Base-by-base conservation (phyloP, 2,113 vertebrate genomes). In the Bostrychus sinensis region DNA sequence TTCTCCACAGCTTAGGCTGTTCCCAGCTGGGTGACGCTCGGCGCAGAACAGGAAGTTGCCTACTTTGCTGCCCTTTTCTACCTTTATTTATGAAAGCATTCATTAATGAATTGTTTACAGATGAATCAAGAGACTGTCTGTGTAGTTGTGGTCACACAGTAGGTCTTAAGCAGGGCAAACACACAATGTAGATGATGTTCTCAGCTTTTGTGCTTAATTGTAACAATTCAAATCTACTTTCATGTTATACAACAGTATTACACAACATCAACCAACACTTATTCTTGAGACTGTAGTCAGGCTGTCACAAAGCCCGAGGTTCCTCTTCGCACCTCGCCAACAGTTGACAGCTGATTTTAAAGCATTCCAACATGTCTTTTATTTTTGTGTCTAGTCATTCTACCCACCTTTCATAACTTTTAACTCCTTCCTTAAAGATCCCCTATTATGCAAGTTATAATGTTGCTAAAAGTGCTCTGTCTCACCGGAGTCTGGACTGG, bases 41-140 rank as follows among this genome's bases (percentile, higher is more conserved):
- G 43, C 14, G 28, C 55, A 42, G 72, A 75, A 63, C 6, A 0
- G 34, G 63, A 43, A 38, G 19, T 59, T 58, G 41, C 37, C 14
- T n/a, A n/a, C n/a, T n/a, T n/a, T n/a, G n/a, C n/a, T n/a, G n/a
- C 26, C 62, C 62, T 72, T 23, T 11, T 17, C 48, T 62, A 57
- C 56, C 60, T 77, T 79, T n/a, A n/a, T n/a, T n/a, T n/a, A n/a
- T n/a, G n/a, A 56, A 61, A 60, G 37, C 48, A 62, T 85, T 72
- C 0, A 56, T 73, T n/a, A n/a, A n/a, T n/a, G n/a, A n/a, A n/a
- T n/a, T n/a, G n/a, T n/a, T n/a, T n/a, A n/a, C 76, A 32, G 61
- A 48, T 75, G 57, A 80, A 32, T 32, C 30, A 32, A 32, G 30
- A 32, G 30, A 7, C 1, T n/a, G n/a, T n/a, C 5, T 73, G 16